A percentile compares a stretch with the other conserved stretches of the same genome.
Evolutionary conservation across 2,797 vertebrate species (phyloP).

Genomic region (Tenualosa thibaudeaui): DNA sequence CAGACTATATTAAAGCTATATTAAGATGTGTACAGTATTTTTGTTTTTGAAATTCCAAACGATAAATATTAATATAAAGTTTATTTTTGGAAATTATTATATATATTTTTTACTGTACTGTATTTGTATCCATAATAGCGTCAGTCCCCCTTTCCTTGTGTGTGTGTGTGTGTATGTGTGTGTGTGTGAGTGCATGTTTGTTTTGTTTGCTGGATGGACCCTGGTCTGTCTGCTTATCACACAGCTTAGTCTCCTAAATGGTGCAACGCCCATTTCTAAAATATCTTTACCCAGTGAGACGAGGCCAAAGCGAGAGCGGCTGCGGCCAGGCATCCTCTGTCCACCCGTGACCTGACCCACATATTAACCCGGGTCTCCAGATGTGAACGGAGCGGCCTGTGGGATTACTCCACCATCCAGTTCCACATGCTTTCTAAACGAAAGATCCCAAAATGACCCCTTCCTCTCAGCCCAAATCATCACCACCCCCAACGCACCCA

Average conservation of each 20-base stretch:
- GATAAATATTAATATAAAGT: neutral
- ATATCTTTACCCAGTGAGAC: constrained; percentile 46
- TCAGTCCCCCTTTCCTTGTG: neutral
- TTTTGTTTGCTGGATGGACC: neutral
- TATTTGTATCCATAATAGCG: no score
- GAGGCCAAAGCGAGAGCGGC: constrained; percentile 65
- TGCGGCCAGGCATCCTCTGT: constrained; percentile 51
- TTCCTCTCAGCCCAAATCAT: constrained; percentile 38
- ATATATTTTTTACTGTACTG: neutral
- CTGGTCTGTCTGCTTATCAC: constrained; percentile 7
- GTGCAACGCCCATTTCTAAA: constrained; percentile 40
- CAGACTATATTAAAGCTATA: neutral
- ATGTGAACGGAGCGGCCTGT: constrained; percentile 69
- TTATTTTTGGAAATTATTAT: no score
- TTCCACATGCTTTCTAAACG: constrained; percentile 72
- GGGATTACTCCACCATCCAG: constrained; percentile 69
- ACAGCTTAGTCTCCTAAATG: neutral
- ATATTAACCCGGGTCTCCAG: constrained; percentile 79
- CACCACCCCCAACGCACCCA: constrained; percentile 28
- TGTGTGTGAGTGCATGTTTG: neutral
- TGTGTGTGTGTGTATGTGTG: neutral
- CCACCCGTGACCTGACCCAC: constrained; percentile 76
- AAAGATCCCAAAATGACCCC: constrained; percentile 63
- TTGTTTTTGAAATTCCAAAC: neutral
- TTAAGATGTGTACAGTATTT: neutral